Percentiles rank a stretch among this genome's conserved stretches.
These are phyloP conservation scores for Drosophila phalerata DNA, from an alignment of 2,888 invertebrate species.

Conservation along the genomic window DNA sequence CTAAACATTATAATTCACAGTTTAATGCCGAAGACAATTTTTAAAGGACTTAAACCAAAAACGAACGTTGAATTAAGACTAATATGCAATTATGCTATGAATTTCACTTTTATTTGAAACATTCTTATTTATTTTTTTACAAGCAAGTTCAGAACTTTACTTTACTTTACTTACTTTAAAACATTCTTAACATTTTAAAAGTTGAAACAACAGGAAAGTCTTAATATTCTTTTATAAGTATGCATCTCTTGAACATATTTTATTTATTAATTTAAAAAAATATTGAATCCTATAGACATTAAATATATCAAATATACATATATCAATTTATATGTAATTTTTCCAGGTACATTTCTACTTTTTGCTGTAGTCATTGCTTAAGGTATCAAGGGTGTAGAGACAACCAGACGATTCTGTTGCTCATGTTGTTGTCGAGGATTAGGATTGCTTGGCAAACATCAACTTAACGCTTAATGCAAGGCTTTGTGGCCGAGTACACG, in stretches of 20 bases:
- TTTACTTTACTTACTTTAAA: too few species aligned
- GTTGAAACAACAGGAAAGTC: background rate
- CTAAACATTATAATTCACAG: too few species aligned
- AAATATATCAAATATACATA: too few species aligned
- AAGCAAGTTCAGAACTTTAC: too few species aligned
- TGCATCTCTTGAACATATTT: background rate
- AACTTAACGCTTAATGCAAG: slow-evolving; percentile 71
- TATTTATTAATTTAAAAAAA: background rate
- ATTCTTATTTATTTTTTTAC: too few species aligned
- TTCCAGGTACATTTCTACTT: background rate
- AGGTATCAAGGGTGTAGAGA: slow-evolving; percentile 16
- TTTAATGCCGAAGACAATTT: too few species aligned
- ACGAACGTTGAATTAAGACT: background rate
- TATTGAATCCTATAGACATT: too few species aligned
- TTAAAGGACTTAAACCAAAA: background rate
- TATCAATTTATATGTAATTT: too few species aligned
- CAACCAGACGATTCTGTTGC: slow-evolving; percentile 29
- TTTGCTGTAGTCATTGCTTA: background rate
- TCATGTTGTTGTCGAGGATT: slow-evolving; percentile 54
- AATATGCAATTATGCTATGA: background rate
- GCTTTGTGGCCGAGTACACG: slow-evolving; percentile 55
- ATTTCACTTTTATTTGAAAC: background rate
- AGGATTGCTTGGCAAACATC: slow-evolving; percentile 55
- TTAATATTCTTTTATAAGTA: too few species aligned
- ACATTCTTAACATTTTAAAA: slow-evolving; percentile 4